phyloP scores from a whole-genome alignment of 1,140 invertebrate genomes.

The Colletes latitarsis region DNA sequence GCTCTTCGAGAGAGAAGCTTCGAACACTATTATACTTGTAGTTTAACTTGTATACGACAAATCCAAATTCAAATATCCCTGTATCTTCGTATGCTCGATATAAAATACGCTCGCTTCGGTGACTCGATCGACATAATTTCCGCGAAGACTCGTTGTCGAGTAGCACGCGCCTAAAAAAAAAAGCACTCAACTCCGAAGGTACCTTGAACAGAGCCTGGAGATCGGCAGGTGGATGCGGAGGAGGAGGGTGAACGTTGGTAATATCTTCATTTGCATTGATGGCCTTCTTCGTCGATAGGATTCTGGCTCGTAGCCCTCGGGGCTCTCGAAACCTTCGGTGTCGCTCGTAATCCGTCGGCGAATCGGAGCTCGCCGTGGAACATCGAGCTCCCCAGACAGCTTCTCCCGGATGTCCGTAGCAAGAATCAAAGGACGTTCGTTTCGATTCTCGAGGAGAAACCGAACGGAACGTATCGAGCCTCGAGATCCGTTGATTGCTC shows the following conservation, averaged over 20 bases:
- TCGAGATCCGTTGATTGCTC: slow-evolving; percentile 1
- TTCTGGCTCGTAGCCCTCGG: slow-evolving; percentile 31
- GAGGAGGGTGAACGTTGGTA: slow-evolving; percentile 50
- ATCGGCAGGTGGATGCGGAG: slow-evolving; percentile 36
- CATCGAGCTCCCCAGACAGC: background rate
- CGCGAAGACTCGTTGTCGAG: background rate
- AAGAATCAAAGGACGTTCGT: background rate
- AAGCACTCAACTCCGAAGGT: slow-evolving; percentile 2
- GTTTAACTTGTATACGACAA: too few relatives aligned
- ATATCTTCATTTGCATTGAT: slow-evolving; percentile 75
- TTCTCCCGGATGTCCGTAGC: background rate
- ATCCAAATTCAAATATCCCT: too few relatives aligned
- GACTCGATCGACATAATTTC: background rate
- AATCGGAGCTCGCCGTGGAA: slow-evolving; percentile 1
- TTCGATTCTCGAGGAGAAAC: too few relatives aligned
- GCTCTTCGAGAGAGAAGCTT: background rate
- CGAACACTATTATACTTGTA: too few relatives aligned
- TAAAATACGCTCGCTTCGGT: too few relatives aligned
- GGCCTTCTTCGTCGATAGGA: slow-evolving; percentile 63
- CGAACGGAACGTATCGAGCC: background rate
- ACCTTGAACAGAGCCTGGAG: slow-evolving; percentile 6
- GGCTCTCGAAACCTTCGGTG: slow-evolving; percentile 14
- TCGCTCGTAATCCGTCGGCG: slow-evolving; percentile 1
- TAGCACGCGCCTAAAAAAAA: background rate
- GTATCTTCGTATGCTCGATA: too few relatives aligned